Conservation (phyloP, 2,113 vertebrate genomes). For the Corynorhinus townsendii region DNA sequence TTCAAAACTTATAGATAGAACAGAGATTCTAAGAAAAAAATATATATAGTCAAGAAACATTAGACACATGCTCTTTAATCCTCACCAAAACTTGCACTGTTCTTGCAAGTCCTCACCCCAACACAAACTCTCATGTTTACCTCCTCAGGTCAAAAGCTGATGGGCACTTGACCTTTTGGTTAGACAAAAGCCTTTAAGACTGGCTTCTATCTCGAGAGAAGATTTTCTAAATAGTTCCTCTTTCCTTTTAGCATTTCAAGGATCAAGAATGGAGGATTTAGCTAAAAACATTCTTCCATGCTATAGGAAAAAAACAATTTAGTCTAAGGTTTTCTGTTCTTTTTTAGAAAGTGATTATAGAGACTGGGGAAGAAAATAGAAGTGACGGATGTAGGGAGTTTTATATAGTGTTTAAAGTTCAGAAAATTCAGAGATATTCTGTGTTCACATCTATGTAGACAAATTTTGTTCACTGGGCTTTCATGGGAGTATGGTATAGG, state of each 20-base stretch:
- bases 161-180: neutral
- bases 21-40: neutral
- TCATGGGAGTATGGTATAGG: neutral
- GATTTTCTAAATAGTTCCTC: constrained; percentile 12
- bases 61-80: neutral
- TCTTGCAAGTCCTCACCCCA: neutral
- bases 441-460: neutral
- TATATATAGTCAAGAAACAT: neutral
- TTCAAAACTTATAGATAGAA: neutral
- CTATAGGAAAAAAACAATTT: neutral
- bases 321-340: neutral
- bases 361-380: neutral
- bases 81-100: neutral
- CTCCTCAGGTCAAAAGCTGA: neutral
- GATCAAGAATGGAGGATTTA: neutral
- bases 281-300: neutral
- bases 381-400: neutral
- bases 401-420: neutral
- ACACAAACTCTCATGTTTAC: neutral
- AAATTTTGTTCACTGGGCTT: neutral
- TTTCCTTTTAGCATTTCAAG: neutral
- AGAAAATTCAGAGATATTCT: neutral
- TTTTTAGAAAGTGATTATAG: neutral
- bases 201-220: neutral
- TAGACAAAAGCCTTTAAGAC: neutral